These are phyloP conservation scores for Nerophis lumbriciformis DNA, from an alignment of 2,113 vertebrate genomes.

Conservation along the genomic window DNA sequence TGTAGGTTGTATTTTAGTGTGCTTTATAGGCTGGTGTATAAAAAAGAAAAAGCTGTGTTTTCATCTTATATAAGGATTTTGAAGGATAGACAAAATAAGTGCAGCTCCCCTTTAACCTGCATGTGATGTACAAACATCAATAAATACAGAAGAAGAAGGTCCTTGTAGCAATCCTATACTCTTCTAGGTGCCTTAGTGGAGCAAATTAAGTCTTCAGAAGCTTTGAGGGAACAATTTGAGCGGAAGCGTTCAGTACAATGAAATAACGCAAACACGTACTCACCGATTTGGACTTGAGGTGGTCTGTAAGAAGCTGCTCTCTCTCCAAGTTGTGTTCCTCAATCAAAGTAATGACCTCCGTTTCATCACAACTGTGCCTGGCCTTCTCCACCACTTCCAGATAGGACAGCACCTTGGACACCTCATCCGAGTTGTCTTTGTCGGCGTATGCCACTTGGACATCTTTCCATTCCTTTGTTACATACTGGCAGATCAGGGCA, in stretches of 20 bases:
- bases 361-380: constrained; percentile 83
- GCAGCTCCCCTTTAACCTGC: too few relatives aligned
- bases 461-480: constrained; percentile 93
- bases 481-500: constrained; percentile 85
- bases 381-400: constrained; percentile 89
- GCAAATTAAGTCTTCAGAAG: too few relatives aligned
- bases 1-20: too few relatives aligned
- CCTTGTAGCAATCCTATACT: too few relatives aligned
- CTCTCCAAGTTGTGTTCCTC: constrained; percentile 84
- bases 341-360: constrained; percentile 85
- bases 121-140: too few relatives aligned
- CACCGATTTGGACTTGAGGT: constrained; percentile 88
- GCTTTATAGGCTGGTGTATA: too few relatives aligned
- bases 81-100: too few relatives aligned
- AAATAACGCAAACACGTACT: constrained; percentile 27
- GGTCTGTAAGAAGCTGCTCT: constrained; percentile 85
- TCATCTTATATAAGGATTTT: too few relatives aligned
- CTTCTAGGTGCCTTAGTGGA: too few relatives aligned
- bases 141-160: too few relatives aligned
- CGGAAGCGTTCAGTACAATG: neutral
- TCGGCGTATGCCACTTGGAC: constrained; percentile 81
- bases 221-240: too few relatives aligned
- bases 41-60: too few relatives aligned
- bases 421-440: constrained; percentile 79
- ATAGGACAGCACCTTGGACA: constrained; percentile 80